A percentile compares a stretch with the other conserved stretches of the same genome.
phyloP scores from a whole-genome alignment of 2,113 vertebrate species.

The Odobenus rosmarus region DNA sequence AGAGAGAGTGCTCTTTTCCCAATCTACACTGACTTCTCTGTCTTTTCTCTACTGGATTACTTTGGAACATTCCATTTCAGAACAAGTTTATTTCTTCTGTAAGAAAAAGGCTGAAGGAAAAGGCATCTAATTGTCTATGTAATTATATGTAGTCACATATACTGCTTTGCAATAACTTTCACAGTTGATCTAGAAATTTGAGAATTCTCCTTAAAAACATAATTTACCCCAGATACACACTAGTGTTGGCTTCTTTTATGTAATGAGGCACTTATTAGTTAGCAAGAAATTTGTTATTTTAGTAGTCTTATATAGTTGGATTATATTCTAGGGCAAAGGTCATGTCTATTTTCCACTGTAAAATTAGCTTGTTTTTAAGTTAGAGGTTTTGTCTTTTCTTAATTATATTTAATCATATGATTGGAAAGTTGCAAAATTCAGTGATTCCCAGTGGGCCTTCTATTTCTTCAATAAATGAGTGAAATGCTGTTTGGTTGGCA shows the following conservation, averaged over 20 bases:
- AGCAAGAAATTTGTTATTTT: conserved; percentile 46
- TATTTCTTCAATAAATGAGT: conserved; percentile 56
- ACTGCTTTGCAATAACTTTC: conserved; percentile 17
- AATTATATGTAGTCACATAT: conserved; percentile 49
- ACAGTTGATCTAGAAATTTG: conserved; percentile 52
- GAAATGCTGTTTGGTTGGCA: conserved; percentile 58
- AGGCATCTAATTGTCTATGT: conserved; percentile 30
- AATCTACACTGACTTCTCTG: background rate
- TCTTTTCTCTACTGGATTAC: background rate
- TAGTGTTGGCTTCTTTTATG: background rate
- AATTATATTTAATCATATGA: conserved; percentile 74
- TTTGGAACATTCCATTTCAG: conserved; percentile 40
- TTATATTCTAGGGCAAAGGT: conserved; percentile 64
- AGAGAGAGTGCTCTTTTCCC: background rate
- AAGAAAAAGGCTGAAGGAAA: conserved; percentile 3
- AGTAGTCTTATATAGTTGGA: conserved; percentile 62
- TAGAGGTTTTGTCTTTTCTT: conserved; percentile 68
- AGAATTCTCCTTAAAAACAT: conserved; percentile 49
- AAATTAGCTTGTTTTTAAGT: conserved; percentile 50
- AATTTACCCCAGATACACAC: background rate
- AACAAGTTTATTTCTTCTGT: conserved; percentile 12
- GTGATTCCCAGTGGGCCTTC: conserved; percentile 61
- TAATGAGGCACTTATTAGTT: conserved; percentile 44
- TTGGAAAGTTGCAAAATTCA: conserved; percentile 76
- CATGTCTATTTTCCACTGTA: conserved; percentile 47